phyloP scores from a whole-genome alignment of 2,888 invertebrate genomes.

The Plebejus melissa region DNA sequence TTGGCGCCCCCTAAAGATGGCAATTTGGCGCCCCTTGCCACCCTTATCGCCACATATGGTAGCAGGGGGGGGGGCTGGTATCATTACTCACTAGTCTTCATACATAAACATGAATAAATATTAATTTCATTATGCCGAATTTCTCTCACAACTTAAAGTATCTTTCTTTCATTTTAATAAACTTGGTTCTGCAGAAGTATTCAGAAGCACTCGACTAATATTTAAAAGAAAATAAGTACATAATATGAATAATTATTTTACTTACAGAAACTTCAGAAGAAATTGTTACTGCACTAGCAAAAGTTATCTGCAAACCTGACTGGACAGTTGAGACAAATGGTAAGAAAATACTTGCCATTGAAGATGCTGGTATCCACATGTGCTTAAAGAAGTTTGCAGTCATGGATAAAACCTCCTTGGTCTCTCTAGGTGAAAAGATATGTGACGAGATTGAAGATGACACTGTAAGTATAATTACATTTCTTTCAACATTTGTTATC shows the following conservation, averaged over 20 bases:
- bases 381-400: constrained; percentile 86
- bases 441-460: constrained; percentile 72
- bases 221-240: not conserved
- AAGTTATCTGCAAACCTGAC: constrained; percentile 62
- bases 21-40: too few species aligned
- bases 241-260: not conserved
- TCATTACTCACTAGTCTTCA: not conserved
- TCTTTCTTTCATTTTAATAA: not conserved
- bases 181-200: not conserved
- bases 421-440: constrained; percentile 80
- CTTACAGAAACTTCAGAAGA: constrained; percentile 59
- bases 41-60: too few species aligned
- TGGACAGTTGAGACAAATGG: constrained; percentile 77
- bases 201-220: not conserved
- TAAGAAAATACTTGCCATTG: constrained; percentile 77
- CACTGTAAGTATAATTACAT: constrained; percentile 62
- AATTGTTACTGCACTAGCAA: constrained; percentile 53
- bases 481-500: not conserved
- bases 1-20: too few species aligned
- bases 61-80: too few species aligned
- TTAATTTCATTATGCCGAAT: not conserved
- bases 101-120: not conserved
- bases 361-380: constrained; percentile 87
- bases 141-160: not conserved
- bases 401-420: constrained; percentile 76